phyloP scores from a whole-genome alignment of 1,140 invertebrate species.

The Micrasema longulum region DNA sequence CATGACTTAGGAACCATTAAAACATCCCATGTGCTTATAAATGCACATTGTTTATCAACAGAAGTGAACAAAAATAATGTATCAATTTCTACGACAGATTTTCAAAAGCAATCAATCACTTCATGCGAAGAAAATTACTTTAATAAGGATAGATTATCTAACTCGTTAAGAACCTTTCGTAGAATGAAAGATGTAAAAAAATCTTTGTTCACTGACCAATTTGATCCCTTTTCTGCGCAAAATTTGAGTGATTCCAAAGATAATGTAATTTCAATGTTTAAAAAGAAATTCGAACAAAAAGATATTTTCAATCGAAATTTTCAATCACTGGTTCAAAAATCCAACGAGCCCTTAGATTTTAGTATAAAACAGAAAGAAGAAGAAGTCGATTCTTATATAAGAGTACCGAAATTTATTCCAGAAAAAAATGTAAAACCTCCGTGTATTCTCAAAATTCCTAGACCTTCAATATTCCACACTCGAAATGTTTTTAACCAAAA shows the following conservation, averaged over 20 bases:
- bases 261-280: slow-evolving; percentile 10
- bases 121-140: slow-evolving; percentile 8
- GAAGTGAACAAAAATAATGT: slow-evolving; percentile 11
- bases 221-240: slow-evolving; percentile 11
- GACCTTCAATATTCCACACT: slow-evolving; percentile 29
- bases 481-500: slow-evolving; percentile 25
- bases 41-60: slow-evolving; percentile 27
- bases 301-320: not conserved
- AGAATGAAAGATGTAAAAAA: slow-evolving; percentile 40
- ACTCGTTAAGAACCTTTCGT: slow-evolving; percentile 41
- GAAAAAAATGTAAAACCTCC: slow-evolving; percentile 22
- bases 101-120: slow-evolving; percentile 11
- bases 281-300: slow-evolving; percentile 7
- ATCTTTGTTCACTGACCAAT: slow-evolving; percentile 20
- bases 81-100: slow-evolving; percentile 13
- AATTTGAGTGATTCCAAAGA: slow-evolving; percentile 1
- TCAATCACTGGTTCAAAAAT: not conserved
- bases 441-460: slow-evolving; percentile 42
- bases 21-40: slow-evolving; percentile 10
- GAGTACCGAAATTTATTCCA: slow-evolving; percentile 19
- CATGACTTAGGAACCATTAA: slow-evolving; percentile 3
- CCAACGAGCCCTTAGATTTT: slow-evolving; percentile 46
- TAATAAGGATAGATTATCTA: slow-evolving; percentile 26
- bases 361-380: slow-evolving; percentile 35
- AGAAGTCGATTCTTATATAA: slow-evolving; percentile 11